These are phyloP conservation scores for Leuctra nigra DNA, from an alignment of 2,888 invertebrate species.

Conservation along the genomic window DNA sequence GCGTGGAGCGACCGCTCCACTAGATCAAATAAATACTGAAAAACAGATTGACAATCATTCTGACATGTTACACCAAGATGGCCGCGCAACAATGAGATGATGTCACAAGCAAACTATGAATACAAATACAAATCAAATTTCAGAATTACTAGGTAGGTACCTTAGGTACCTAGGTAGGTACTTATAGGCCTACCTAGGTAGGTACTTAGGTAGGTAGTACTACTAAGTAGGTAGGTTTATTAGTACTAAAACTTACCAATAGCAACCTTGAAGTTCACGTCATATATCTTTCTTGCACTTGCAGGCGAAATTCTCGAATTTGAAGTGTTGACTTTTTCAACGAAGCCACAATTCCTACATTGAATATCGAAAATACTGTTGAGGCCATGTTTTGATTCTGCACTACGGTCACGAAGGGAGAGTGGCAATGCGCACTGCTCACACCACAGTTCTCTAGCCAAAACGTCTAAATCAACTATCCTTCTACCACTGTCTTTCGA, in stretches of 20 bases:
- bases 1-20: too few relatives aligned
- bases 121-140: too few relatives aligned
- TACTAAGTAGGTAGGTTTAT: too few relatives aligned
- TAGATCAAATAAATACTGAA: too few relatives aligned
- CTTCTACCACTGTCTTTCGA: background rate
- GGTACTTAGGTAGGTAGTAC: too few relatives aligned
- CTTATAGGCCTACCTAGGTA: background rate
- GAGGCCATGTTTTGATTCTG: background rate
- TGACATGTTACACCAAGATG: too few relatives aligned
- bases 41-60: too few relatives aligned
- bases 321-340: background rate
- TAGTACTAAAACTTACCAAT: background rate
- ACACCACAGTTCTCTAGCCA: background rate
- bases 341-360: background rate
- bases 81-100: too few relatives aligned
- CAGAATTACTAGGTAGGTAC: background rate
- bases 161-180: too few relatives aligned
- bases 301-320: background rate
- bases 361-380: background rate
- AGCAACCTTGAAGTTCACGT: background rate
- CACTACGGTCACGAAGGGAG: background rate
- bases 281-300: background rate
- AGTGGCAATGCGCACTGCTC: background rate
- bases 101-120: too few relatives aligned
- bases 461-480: background rate